These are phyloP conservation scores for Sciurus carolinensis DNA, from an alignment of 2,797 vertebrate species.

Conservation along the genomic window DNA sequence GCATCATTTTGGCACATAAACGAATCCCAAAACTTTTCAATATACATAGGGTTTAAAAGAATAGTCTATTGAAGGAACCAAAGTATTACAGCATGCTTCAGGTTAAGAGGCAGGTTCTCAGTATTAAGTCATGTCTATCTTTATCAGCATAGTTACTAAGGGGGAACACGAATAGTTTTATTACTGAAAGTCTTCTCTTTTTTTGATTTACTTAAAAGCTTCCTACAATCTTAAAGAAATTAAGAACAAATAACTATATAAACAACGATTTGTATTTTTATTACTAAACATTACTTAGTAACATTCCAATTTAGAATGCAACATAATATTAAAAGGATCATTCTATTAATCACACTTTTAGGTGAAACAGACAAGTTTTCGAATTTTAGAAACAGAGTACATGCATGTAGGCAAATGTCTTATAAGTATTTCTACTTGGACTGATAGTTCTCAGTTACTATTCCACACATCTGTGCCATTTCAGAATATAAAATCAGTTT, in stretches of 20 bases:
- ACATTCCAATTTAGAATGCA: constrained; percentile 32
- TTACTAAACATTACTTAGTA: constrained; percentile 32
- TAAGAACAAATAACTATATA: constrained; percentile 60
- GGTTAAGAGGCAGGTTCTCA: constrained; percentile 42
- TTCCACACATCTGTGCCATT: constrained; percentile 49
- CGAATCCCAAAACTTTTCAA: constrained; percentile 75
- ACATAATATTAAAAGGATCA: neutral
- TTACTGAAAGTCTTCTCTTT: constrained; percentile 52
- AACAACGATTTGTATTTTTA: constrained; percentile 60
- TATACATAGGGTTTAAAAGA: constrained; percentile 69
- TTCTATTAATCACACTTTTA: constrained; percentile 24
- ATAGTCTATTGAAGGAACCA: constrained; percentile 64
- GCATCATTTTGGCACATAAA: constrained; percentile 79
- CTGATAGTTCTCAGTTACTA: constrained; percentile 19
- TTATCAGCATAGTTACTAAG: neutral
- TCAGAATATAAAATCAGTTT: constrained; percentile 61
- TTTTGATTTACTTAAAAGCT: constrained; percentile 68
- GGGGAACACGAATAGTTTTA: constrained; percentile 21
- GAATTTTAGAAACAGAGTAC: constrained; percentile 15
- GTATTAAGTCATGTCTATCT: neutral
- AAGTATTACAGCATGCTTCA: constrained; percentile 51
- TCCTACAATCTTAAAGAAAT: constrained; percentile 67
- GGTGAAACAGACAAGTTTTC: constrained; percentile 62
- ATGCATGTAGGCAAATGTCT: constrained; percentile 9
- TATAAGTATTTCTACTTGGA: constrained; percentile 27